A percentile compares a stretch with the other conserved stretches of the same genome.
These are phyloP conservation scores for Dallia pectoralis DNA, from an alignment of 2,797 vertebrate genomes.

Conservation along the genomic window DNA sequence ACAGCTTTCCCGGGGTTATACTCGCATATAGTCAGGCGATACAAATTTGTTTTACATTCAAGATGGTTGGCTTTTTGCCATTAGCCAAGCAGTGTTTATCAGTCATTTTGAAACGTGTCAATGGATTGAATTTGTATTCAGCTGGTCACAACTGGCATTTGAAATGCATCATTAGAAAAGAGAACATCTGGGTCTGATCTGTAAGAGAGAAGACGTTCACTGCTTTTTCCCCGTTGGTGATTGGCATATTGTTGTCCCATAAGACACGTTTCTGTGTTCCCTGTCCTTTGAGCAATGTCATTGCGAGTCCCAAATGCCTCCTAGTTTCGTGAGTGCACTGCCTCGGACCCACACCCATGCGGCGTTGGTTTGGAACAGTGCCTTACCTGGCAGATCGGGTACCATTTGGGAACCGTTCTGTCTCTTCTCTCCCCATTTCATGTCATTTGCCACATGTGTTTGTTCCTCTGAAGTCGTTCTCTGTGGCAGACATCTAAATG, in stretches of 20 bases:
- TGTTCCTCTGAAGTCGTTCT: constrained; percentile 12
- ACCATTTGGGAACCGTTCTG: constrained; percentile 26
- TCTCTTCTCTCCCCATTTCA: constrained; percentile 28
- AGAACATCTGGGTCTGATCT: constrained; percentile 25
- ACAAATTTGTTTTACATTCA: no score
- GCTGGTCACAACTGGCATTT: no score
- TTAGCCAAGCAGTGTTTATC: no score
- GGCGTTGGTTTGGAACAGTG: not conserved
- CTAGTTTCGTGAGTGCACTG: no score
- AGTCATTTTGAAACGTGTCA: no score
- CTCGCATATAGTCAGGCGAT: no score
- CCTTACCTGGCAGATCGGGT: not conserved
- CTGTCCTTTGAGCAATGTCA: not conserved
- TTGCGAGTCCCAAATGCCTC: no score
- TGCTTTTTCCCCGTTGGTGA: constrained; percentile 45
- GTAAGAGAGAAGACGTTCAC: constrained; percentile 31
- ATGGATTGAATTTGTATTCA: no score
- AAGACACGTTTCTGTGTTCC: constrained; percentile 30
- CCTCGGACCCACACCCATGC: not conserved
- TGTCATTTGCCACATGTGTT: constrained; percentile 21
- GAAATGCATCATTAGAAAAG: not conserved
- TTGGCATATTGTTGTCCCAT: constrained; percentile 31
- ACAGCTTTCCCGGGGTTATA: no score
- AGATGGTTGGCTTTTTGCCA: no score
- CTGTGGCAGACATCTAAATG: constrained; percentile 30